Conservation (phyloP, 2,797 vertebrate genomes). For the Mastacembelus armatus region DNA sequence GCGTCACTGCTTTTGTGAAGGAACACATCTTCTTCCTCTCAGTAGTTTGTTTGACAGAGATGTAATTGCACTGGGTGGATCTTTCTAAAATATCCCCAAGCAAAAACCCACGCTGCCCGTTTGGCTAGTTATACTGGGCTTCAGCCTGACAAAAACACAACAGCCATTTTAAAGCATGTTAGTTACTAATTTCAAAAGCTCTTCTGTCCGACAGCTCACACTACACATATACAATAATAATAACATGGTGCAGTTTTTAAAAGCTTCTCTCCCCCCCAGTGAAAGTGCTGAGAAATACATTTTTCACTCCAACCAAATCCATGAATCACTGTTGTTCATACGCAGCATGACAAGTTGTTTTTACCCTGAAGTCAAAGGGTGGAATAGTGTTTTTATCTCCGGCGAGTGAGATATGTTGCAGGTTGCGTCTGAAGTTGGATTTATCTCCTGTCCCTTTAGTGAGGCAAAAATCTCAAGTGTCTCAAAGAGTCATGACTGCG, state of each 20-base stretch:
- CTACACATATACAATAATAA: not conserved
- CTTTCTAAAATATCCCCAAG: constrained; percentile 2
- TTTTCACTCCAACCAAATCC: constrained; percentile 26
- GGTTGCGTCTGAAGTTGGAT: constrained; percentile 4
- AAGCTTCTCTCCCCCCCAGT: not conserved
- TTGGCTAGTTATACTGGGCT: constrained; percentile 52
- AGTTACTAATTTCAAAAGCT: not conserved
- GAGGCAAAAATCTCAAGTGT: constrained; percentile 9
- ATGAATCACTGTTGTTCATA: constrained; percentile 9
- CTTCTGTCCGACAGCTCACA: constrained; percentile 1
- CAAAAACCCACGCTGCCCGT: constrained; percentile 55
- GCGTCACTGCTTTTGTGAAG: not conserved
- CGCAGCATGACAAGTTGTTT: constrained; percentile 6
- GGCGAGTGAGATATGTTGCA: constrained; percentile 32
- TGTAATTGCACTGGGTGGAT: constrained; percentile 24
- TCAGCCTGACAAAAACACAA: constrained; percentile 18
- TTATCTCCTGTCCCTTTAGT: constrained; percentile 23
- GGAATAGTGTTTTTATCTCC: constrained; percentile 24
- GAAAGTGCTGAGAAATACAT: constrained; percentile 39
- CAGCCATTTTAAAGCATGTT: constrained; percentile 25
- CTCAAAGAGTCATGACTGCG: not conserved
- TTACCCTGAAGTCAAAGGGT: constrained; percentile 9
- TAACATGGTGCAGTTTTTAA: not conserved
- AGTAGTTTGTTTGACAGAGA: not conserved
- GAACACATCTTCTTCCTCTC: not conserved